Evolutionary conservation across 2,888 invertebrate genomes (phyloP).

Genomic region (Drosophila maculinotata): DNA sequence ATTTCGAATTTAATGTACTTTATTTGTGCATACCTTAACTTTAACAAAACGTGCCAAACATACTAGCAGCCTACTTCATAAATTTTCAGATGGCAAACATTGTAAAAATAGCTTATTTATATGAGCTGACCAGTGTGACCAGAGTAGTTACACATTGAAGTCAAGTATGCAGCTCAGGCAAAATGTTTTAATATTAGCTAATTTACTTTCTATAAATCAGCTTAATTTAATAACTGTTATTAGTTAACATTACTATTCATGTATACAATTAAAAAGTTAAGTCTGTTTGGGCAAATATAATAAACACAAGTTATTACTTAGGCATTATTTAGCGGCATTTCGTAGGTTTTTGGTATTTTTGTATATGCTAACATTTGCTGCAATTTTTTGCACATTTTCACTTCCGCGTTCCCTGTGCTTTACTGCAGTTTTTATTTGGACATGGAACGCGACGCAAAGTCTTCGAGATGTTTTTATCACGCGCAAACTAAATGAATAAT

Average conservation of each 20-base stretch:
- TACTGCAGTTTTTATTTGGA: constrained; percentile 67
- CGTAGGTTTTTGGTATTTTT: constrained; percentile 13
- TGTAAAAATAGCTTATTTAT: constrained; percentile 35
- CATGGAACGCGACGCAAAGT: constrained; percentile 68
- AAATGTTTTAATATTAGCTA: not conserved
- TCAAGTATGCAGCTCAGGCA: constrained; percentile 12
- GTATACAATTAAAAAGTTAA: no score
- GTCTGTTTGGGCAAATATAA: not conserved
- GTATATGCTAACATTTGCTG: constrained; percentile 1
- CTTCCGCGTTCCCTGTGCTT: constrained; percentile 60
- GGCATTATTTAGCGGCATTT: not conserved
- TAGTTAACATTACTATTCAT: not conserved
- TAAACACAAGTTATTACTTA: not conserved
- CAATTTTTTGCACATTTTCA: constrained; percentile 45
- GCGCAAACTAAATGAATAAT: constrained; percentile 46
- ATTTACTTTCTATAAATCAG: not conserved
- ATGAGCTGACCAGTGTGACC: constrained; percentile 29
- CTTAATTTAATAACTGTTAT: not conserved
- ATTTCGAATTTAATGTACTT: constrained; percentile 14
- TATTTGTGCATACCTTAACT: constrained; percentile 25
- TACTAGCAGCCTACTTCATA: constrained; percentile 25
- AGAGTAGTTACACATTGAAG: not conserved
- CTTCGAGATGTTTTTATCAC: constrained; percentile 56
- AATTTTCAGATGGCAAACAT: constrained; percentile 4
- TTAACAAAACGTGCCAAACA: not conserved